These are phyloP conservation scores for Bettongia penicillata DNA, from an alignment of 2,113 vertebrate species.

Conservation along the genomic window DNA sequence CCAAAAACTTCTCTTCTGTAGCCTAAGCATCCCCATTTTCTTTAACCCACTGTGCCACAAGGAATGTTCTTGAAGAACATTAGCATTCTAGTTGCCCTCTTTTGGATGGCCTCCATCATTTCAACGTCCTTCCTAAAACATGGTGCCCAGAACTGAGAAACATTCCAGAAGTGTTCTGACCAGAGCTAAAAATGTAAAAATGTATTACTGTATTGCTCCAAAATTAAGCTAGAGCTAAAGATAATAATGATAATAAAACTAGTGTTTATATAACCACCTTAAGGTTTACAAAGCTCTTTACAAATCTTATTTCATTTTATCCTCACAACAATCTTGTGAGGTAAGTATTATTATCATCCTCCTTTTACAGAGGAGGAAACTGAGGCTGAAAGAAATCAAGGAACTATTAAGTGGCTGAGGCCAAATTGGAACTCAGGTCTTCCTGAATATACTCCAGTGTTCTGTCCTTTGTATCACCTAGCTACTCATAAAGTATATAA, in stretches of 20 bases:
- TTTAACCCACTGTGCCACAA: background rate
- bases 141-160: background rate
- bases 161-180: background rate
- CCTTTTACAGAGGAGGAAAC: background rate
- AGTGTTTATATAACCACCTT: background rate
- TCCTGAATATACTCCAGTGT: background rate
- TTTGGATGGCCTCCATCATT: background rate
- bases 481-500: background rate
- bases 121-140: background rate
- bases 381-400: background rate
- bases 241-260: background rate
- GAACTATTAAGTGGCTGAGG: background rate
- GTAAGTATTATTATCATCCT: background rate
- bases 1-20: background rate
- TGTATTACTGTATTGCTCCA: slow-evolving; percentile 20
- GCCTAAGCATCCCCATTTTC: background rate
- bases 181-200: slow-evolving; percentile 36
- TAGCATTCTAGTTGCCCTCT: background rate
- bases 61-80: background rate
- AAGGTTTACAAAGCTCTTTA: background rate
- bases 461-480: background rate
- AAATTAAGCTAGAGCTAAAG: slow-evolving; percentile 32
- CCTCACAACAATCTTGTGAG: background rate
- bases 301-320: background rate
- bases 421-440: background rate